Conservation (phyloP, 2,888 invertebrate species). For the Heliconius ismenius region DNA sequence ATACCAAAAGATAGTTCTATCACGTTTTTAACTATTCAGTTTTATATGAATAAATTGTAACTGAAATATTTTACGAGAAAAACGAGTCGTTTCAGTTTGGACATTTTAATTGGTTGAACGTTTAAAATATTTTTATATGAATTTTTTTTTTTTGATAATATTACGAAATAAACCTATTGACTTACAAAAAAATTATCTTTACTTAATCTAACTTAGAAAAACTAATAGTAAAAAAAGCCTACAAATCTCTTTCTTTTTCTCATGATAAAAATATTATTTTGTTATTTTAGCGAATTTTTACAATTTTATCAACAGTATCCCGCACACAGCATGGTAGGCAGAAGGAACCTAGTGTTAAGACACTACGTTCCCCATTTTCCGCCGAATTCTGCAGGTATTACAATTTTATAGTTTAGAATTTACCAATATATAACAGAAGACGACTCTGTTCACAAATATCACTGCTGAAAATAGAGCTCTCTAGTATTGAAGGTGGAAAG, state of each 20-base stretch:
- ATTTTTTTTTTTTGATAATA: too few relatives aligned
- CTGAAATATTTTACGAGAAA: neutral
- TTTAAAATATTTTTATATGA: neutral
- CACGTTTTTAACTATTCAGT: constrained; percentile 7
- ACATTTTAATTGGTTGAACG: neutral
- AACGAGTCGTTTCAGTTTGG: neutral
- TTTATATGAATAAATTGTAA: constrained; percentile 6
- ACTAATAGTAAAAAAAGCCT: too few relatives aligned
- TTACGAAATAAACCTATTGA: too few relatives aligned
- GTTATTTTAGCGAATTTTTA: too few relatives aligned
- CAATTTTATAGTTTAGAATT: neutral
- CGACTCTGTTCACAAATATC: constrained; percentile 1
- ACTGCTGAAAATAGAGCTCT: neutral
- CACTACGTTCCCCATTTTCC: too few relatives aligned
- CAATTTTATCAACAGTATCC: too few relatives aligned
- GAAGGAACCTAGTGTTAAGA: too few relatives aligned
- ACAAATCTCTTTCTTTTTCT: too few relatives aligned
- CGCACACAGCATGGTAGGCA: neutral
- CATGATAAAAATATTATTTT: too few relatives aligned
- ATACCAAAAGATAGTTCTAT: neutral
- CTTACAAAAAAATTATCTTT: too few relatives aligned
- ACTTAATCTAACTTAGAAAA: too few relatives aligned
- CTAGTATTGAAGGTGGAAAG: neutral
- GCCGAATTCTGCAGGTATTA: too few relatives aligned
- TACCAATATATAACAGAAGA: neutral